Evolutionary conservation across 2,888 invertebrate species (phyloP).

Genomic region (Byasa hedistus): DNA sequence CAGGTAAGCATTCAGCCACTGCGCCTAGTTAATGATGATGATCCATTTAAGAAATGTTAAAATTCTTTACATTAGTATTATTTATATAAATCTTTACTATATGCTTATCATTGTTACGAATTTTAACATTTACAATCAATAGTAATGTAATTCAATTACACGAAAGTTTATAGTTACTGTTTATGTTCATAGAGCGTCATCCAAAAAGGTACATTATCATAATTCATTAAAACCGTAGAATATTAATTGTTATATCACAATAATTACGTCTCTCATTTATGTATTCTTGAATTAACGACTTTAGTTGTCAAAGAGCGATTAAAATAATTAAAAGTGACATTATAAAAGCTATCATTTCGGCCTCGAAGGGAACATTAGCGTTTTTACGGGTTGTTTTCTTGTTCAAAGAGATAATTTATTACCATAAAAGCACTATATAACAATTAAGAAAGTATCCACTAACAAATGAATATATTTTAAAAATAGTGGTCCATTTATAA

Average conservation of each 20-base stretch:
- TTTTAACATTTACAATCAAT: no score
- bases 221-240: background rate
- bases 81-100: no score
- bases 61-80: no score
- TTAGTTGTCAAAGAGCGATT: constrained; percentile 72
- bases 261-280: constrained; percentile 62
- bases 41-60: no score
- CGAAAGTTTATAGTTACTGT: no score
- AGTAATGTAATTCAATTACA: no score
- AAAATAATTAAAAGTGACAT: constrained; percentile 79
- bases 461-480: background rate
- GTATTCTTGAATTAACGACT: constrained; percentile 68
- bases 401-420: constrained; percentile 60
- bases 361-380: constrained; percentile 73
- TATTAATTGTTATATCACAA: constrained; percentile 36
- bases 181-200: no score
- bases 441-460: constrained; percentile 34
- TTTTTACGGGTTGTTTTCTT: constrained; percentile 62
- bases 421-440: constrained; percentile 48
- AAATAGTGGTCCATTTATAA: no score
- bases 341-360: constrained; percentile 74
- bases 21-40: no score
- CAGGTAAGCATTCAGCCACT: no score
- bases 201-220: background rate
- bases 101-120: no score